phyloP scores from a whole-genome alignment of 2,888 invertebrate genomes.

The Priocnemis perturbator region DNA sequence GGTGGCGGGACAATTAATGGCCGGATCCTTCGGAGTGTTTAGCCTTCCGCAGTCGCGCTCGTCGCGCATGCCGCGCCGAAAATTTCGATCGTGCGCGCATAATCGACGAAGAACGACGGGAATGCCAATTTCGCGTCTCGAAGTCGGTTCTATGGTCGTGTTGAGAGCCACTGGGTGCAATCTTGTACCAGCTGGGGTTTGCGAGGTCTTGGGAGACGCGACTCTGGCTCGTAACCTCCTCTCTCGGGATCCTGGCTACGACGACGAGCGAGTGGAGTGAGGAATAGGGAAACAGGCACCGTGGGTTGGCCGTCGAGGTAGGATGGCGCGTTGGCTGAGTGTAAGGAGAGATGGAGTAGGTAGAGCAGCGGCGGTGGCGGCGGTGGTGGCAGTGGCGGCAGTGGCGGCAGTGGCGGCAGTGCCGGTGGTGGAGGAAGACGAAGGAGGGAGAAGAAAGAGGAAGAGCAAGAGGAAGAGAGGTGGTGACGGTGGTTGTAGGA shows the following conservation, averaged over 20 bases:
- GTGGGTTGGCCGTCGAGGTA: constrained; percentile 21
- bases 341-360: constrained; percentile 22
- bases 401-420: constrained; percentile 39
- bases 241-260: constrained; percentile 55
- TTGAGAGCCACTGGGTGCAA: constrained; percentile 72
- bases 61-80: constrained; percentile 8
- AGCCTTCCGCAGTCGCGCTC: too few relatives aligned
- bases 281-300: constrained; percentile 56
- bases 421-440: constrained; percentile 44
- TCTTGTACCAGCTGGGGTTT: constrained; percentile 74
- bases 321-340: constrained; percentile 15
- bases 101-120: constrained; percentile 13
- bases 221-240: constrained; percentile 67
- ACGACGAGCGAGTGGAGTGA: constrained; percentile 49
- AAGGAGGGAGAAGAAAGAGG: constrained; percentile 28
- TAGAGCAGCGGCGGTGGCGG: constrained; percentile 6
- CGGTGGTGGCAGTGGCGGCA: constrained; percentile 38
- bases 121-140: constrained; percentile 31
- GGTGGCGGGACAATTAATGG: too few relatives aligned
- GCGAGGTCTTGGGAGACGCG: constrained; percentile 69
- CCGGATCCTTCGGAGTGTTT: too few relatives aligned
- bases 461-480: constrained; percentile 27
- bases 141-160: constrained; percentile 11
- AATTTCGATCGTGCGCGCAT: constrained; percentile 13
- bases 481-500: constrained; percentile 11